phyloP scores from a whole-genome alignment of 2,113 vertebrate genomes.

The Eptatretus burgeri region DNA sequence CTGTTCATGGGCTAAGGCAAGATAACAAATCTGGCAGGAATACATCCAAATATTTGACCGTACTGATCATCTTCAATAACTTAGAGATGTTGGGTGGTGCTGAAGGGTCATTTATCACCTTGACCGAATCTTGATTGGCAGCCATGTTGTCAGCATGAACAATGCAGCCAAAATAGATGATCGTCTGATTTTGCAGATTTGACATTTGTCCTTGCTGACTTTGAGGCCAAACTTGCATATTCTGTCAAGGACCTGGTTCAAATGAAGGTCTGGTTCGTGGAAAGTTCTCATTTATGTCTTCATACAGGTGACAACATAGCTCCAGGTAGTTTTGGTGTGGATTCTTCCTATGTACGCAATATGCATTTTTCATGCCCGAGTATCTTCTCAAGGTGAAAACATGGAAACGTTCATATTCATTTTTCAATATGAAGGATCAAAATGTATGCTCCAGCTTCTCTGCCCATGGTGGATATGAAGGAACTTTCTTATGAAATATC shows the following conservation, averaged over 20 bases:
- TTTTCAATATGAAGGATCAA: conserved; percentile 7
- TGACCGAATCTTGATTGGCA: conserved; percentile 9
- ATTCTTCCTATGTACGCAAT: conserved; percentile 9
- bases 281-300: background rate
- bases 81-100: conserved; percentile 1
- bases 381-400: conserved; percentile 9
- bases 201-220: conserved; percentile 7
- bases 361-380: conserved; percentile 8
- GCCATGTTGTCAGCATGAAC: conserved; percentile 7
- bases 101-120: conserved; percentile 5
- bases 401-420: conserved; percentile 9
- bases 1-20: conserved; percentile 7
- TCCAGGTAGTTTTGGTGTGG: conserved; percentile 7
- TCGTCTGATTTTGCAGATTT: background rate
- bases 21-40: conserved; percentile 6
- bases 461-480: too few relatives aligned
- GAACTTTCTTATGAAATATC: too few relatives aligned
- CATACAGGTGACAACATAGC: background rate
- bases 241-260: conserved; percentile 3
- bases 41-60: conserved; percentile 9
- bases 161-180: background rate
- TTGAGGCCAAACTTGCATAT: conserved; percentile 8
- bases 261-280: background rate
- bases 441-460: too few relatives aligned
- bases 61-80: conserved; percentile 6